Evolutionary conservation across 2,113 vertebrate species (phyloP), one percentile per base, ranked within the genome.

Genomic region (Phrynosoma platyrhinos): DNA sequence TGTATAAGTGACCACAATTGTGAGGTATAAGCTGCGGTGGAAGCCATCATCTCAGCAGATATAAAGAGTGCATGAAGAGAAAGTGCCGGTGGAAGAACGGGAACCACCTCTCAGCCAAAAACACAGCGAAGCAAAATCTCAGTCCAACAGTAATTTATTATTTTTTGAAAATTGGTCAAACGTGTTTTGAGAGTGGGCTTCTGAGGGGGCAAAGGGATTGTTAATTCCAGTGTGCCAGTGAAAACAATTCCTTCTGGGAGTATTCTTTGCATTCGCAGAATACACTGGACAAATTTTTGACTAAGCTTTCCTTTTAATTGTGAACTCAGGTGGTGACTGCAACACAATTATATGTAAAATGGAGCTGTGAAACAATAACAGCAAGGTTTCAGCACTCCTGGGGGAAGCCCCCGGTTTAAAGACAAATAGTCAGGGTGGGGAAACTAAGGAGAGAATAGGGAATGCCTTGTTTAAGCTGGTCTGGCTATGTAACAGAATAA

Each of bases 211-310:
- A 36, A 79, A 40, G 83, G 53, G 32, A 14, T 68, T 74, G 36
- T 32, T 69, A 13, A 74, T 30, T 84, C 53, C 13, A 32, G 47
- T 53, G 71, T n/a, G 55, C 30, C 68, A 55, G 69, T 36, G 55
- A 84, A 74, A 74, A 55, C 30, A 82, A 82, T 30, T 32, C 68
- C 55, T 69, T 58, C 69, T n/a, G 69, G 83, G 83, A 74, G 8
- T 84, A 84, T 84, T 12, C 1, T 74, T 84, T 74, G 13, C 83
- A 58, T n/a, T 55, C 21, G 58, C 52, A 55, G 36, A 84, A 74
- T 74, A 58, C 47, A 36, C 9, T 7, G 55, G 79, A 21, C 9
- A 36, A n/a, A 32, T 40, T 10, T 55, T 58, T 68, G 25, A 32
- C 20, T 84, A 74, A 84, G 58, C 20, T 25, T 12, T 9, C 6